Percentiles rank a stretch among this genome's conserved stretches.
Conservation (phyloP, 2,888 invertebrate genomes). For the Slavum lentiscoides region DNA sequence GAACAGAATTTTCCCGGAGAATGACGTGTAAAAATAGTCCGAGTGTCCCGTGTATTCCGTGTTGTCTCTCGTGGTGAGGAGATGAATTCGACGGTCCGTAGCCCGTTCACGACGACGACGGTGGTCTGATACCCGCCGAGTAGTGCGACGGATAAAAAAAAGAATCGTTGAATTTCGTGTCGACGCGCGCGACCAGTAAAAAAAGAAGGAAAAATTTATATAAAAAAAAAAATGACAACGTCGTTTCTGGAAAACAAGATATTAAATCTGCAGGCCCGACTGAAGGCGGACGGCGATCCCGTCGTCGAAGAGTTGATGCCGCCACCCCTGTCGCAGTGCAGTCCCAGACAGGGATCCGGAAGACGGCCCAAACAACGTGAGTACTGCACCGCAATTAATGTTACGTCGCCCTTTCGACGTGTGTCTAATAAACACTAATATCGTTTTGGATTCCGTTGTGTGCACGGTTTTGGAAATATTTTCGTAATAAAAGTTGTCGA, state of each 20-base stretch:
- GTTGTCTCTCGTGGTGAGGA: no score
- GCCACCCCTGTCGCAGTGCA: slow-evolving; percentile 60
- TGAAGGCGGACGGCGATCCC: slow-evolving; percentile 72
- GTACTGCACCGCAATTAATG: slow-evolving; percentile 58
- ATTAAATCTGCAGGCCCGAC: slow-evolving; percentile 78
- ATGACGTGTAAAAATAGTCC: slow-evolving; percentile 35
- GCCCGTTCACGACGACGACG: background rate
- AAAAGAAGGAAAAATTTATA: no score
- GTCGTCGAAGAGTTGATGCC: slow-evolving; percentile 61
- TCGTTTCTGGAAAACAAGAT: slow-evolving; percentile 64
- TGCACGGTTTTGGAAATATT: no score
- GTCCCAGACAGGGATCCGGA: slow-evolving; percentile 63
- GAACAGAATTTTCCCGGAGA: slow-evolving; percentile 36
- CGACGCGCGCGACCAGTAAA: background rate
- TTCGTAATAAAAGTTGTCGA: no score
- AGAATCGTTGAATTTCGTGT: background rate
- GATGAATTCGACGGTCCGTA: background rate
- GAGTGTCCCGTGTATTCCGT: background rate
- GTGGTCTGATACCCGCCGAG: background rate
- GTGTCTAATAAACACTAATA: no score
- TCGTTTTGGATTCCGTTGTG: no score
- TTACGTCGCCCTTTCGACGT: no score
- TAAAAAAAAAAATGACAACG: slow-evolving; percentile 56
- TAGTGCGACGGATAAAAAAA: background rate
- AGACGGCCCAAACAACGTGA: slow-evolving; percentile 71